phyloP scores from a whole-genome alignment of 92 coral and sea anemone species.

The Blastomussa wellsi region DNA sequence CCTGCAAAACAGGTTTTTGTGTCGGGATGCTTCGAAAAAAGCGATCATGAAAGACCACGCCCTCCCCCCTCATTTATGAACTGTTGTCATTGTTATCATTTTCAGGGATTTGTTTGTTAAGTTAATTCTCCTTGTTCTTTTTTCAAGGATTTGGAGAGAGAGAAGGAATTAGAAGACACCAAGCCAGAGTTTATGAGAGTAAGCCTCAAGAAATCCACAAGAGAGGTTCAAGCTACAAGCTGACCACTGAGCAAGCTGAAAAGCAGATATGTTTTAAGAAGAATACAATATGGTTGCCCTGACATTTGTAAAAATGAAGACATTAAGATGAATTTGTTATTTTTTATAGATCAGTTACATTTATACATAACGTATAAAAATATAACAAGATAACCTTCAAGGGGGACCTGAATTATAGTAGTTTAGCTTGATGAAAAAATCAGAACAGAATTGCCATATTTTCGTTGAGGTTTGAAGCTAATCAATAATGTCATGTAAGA shows the following conservation, averaged over 20 bases:
- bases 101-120: background rate
- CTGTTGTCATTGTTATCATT: background rate
- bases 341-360: background rate
- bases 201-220: constrained; percentile 73
- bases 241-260: no score
- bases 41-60: no score
- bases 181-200: constrained; percentile 93
- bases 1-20: no score
- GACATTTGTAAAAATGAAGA: background rate
- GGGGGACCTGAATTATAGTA: background rate
- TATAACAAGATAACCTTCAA: background rate
- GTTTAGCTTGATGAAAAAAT: background rate
- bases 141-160: constrained; percentile 68
- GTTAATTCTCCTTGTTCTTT: background rate
- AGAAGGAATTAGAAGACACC: constrained; percentile 62
- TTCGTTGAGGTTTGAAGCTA: background rate
- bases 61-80: no score
- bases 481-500: background rate
- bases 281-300: background rate
- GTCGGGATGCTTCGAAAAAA: no score
- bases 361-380: background rate
- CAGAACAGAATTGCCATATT: background rate
- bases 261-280: background rate
- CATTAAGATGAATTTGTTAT: background rate
- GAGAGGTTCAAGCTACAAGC: constrained; percentile 70